phyloP scores from a whole-genome alignment of 2,888 invertebrate species.

The Diarsia rubi region DNA sequence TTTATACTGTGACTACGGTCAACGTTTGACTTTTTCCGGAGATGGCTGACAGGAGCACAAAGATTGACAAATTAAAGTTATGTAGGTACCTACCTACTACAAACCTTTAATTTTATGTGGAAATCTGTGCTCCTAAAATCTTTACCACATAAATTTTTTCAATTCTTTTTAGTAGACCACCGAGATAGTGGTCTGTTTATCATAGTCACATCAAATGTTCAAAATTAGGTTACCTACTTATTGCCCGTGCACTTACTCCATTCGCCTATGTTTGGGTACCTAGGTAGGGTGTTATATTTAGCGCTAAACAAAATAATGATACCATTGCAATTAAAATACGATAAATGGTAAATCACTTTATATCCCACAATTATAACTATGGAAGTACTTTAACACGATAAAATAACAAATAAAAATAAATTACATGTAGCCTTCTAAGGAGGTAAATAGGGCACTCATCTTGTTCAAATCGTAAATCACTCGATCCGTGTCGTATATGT shows the following conservation, averaged over 20 bases:
- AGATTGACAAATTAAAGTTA: not conserved
- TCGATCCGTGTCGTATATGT: constrained; percentile 71
- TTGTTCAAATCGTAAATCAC: constrained; percentile 78
- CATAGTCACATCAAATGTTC: not conserved
- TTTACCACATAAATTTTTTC: not conserved
- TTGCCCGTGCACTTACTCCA: too few species aligned
- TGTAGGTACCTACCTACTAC: too few species aligned
- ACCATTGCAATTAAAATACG: constrained; percentile 35
- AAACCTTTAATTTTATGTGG: not conserved
- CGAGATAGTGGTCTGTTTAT: not conserved
- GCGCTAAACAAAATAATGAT: not conserved
- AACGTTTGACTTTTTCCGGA: not conserved
- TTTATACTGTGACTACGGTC: too few species aligned
- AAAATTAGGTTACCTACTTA: too few species aligned
- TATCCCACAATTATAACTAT: constrained; percentile 60
- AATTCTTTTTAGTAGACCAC: not conserved
- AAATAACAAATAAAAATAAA: constrained; percentile 69
- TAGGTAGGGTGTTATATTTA: too few species aligned
- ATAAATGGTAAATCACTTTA: constrained; percentile 42
- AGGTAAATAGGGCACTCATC: constrained; percentile 69
- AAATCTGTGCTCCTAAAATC: not conserved
- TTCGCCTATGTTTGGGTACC: too few species aligned
- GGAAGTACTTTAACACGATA: constrained; percentile 54
- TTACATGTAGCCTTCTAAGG: constrained; percentile 66
- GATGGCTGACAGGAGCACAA: not conserved